Evolutionary conservation across 2,797 vertebrate species (phyloP), one percentile per base, ranked within the genome.

Genomic region (Danio choprae): DNA sequence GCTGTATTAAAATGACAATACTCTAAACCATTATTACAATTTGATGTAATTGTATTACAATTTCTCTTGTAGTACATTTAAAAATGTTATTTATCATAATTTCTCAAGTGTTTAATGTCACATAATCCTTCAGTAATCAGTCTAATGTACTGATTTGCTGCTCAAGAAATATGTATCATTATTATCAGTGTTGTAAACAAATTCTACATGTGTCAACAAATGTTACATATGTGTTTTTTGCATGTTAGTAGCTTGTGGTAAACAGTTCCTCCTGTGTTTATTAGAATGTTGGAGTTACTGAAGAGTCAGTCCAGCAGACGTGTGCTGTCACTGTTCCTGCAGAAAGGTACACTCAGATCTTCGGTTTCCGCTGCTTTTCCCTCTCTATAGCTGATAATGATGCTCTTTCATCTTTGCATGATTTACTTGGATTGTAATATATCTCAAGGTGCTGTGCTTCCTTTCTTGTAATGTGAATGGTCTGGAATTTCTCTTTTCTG

Each of bases 281-380:
- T 80, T 85, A 94, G 93, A 83, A 81, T 0, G 88, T 62, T 68
- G 78, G 12, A 22, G 83, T 86, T 5, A 22, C 88, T 0, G 92
- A 93, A 83, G 93, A 94, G 77, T 82, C 69, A 0, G 81, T 88
- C 59, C 92, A 86, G 12, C 92, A 92, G 79, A 87, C 91, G 10
- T 91, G 92, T 65, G 89, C 89, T 0, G 89, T 89, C 67, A 88
- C 81, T 6, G 70, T 91, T 80, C 89, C 91, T 10, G 90, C 92
- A 20, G 94, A 94, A 86, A 89, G 93, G 94, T 95, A 92, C 4
- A 81, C 81, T 29, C 6, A 41, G 22, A 3, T 78, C 46, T 50
- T 41, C 48, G 41, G 1, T 64, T 13, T 51, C 36, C 29, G 50
- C 43, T 40, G 44, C 44, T 63, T 59, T 4, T 81, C 6, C 56